Evolutionary conservation across 2,888 invertebrate species (phyloP).

Genomic region (Calliopum simillimum): DNA sequence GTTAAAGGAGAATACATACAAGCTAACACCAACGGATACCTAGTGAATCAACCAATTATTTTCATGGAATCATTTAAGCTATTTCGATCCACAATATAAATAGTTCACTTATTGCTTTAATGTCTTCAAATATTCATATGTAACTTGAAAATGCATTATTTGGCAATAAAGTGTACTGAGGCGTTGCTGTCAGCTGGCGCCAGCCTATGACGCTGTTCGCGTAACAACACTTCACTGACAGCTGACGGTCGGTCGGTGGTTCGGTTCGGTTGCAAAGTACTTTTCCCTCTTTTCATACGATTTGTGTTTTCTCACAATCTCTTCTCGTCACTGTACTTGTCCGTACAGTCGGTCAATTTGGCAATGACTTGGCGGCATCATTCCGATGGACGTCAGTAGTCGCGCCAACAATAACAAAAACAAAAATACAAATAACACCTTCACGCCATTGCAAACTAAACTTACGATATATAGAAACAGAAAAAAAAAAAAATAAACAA

Average conservation of each 20-base stretch:
- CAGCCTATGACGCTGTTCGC: slow-evolving; percentile 8
- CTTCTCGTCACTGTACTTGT: too few species aligned
- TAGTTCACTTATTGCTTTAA: too few species aligned
- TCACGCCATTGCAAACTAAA: slow-evolving; percentile 39
- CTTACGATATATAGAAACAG: too few species aligned
- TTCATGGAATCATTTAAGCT: too few species aligned
- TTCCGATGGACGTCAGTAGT: slow-evolving; percentile 1
- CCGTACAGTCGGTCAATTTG: not conserved
- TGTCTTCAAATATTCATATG: too few species aligned
- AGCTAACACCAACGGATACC: too few species aligned
- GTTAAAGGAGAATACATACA: too few species aligned
- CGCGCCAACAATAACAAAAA: slow-evolving; percentile 34
- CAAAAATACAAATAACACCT: slow-evolving; percentile 36
- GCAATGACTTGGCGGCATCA: not conserved
- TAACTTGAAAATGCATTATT: not conserved
- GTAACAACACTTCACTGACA: not conserved
- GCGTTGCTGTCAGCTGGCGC: slow-evolving; percentile 14
- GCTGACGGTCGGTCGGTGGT: slow-evolving; percentile 17
- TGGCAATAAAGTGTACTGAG: slow-evolving; percentile 16
- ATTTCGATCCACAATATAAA: too few species aligned
- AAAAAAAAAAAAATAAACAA: slow-evolving; percentile 14
- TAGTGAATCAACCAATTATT: too few species aligned
- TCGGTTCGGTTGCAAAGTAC: too few species aligned
- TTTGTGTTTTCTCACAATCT: too few species aligned
- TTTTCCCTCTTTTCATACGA: too few species aligned